These are phyloP conservation scores for Elegia similella DNA, from an alignment of 2,888 invertebrate species.

Conservation along the genomic window DNA sequence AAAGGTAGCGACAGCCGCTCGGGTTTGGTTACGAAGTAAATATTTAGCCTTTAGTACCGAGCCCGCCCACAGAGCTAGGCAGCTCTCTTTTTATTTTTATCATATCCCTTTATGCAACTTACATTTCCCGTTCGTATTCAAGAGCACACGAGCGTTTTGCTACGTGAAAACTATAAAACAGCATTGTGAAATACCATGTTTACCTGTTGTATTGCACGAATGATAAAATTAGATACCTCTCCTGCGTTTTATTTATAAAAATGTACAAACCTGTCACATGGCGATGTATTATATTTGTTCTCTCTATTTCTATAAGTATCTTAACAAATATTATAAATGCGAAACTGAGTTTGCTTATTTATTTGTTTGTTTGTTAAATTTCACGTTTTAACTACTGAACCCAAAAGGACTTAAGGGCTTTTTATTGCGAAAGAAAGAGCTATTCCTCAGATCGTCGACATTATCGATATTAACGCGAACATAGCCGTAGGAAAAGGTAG, in stretches of 20 bases:
- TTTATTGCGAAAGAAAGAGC: no score
- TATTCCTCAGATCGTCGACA: no score
- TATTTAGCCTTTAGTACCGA: constrained; percentile 17
- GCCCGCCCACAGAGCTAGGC: constrained; percentile 30
- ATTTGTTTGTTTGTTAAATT: no score
- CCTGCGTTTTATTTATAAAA: no score
- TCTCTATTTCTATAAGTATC: no score
- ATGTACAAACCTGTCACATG: neutral
- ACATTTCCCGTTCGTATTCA: constrained; percentile 41
- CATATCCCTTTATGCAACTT: constrained; percentile 39
- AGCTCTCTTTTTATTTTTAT: constrained; percentile 42
- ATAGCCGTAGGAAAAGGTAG: no score
- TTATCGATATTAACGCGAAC: no score
- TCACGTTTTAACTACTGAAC: neutral
- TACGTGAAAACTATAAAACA: constrained; percentile 35
- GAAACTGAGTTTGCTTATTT: no score
- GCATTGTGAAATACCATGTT: constrained; percentile 21
- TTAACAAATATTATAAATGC: no score
- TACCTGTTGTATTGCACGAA: neutral
- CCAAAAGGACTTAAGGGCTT: no score
- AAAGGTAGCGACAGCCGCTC: neutral
- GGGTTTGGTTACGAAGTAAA: neutral
- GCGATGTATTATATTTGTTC: no score
- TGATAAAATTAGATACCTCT: neutral
- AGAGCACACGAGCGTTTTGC: constrained; percentile 34